Conservation (phyloP, 1,140 invertebrate genomes). For the Pseudachorutes palmiensis region DNA sequence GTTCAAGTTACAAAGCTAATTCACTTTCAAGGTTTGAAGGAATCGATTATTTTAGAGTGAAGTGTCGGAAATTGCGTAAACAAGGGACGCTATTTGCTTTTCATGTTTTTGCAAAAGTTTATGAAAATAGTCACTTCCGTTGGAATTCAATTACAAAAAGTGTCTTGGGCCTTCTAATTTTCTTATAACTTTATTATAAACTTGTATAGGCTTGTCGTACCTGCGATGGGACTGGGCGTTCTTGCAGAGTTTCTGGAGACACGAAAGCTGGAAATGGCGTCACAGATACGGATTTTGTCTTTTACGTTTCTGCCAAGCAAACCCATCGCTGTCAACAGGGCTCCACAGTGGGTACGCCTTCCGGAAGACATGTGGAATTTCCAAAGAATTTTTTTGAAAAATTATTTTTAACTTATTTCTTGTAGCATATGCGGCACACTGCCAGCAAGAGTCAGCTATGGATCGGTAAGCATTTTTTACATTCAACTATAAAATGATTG, state of each 20-base stretch:
- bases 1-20: too few relatives aligned
- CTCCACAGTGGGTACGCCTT: constrained; percentile 23
- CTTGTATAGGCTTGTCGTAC: constrained; percentile 65
- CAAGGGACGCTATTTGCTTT: too few relatives aligned
- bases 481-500: constrained; percentile 4
- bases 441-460: constrained; percentile 86
- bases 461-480: constrained; percentile 59
- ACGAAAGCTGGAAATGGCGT: constrained; percentile 57
- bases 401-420: too few relatives aligned
- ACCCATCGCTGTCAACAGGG: constrained; percentile 77
- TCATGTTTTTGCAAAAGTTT: too few relatives aligned
- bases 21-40: too few relatives aligned
- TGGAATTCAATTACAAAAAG: too few relatives aligned
- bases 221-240: constrained; percentile 73
- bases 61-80: too few relatives aligned
- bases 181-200: constrained; percentile 17
- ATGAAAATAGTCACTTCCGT: too few relatives aligned
- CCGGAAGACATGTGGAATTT: not conserved
- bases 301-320: constrained; percentile 91
- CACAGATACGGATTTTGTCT: constrained; percentile 82
- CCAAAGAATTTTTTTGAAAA: constrained; percentile 18
- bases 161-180: too few relatives aligned
- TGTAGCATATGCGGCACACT: constrained; percentile 95
- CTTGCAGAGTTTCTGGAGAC: constrained; percentile 55
- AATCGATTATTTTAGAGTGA: too few relatives aligned